These are phyloP conservation scores for Nomada fabriciana DNA, from an alignment of 2,888 invertebrate species.

Conservation along the genomic window DNA sequence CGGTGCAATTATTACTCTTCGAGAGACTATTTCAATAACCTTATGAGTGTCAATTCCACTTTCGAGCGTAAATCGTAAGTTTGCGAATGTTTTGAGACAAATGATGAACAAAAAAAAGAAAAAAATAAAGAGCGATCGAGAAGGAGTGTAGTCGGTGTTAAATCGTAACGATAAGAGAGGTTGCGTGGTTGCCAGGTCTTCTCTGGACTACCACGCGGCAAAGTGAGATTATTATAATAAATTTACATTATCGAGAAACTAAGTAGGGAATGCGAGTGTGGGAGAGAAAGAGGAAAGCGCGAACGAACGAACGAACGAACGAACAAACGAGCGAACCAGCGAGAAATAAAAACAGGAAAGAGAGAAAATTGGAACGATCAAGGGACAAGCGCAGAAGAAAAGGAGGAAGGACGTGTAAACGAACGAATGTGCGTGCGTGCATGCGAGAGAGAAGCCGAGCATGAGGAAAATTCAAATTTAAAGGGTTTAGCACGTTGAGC, in stretches of 20 bases:
- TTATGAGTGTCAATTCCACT: slow-evolving; percentile 85
- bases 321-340: not conserved
- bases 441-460: slow-evolving; percentile 66
- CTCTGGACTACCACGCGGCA: slow-evolving; percentile 46
- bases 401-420: not conserved
- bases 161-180: slow-evolving; percentile 78
- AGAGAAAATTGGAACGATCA: not conserved
- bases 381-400: not conserved
- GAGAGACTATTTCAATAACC: slow-evolving; percentile 83
- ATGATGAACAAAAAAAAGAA: slow-evolving; percentile 65
- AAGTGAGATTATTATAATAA: slow-evolving; percentile 86
- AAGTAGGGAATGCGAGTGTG: slow-evolving; percentile 65
- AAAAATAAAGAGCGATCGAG: slow-evolving; percentile 41
- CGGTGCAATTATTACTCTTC: slow-evolving; percentile 82
- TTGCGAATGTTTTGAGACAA: slow-evolving; percentile 75
- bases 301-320: slow-evolving; percentile 78
- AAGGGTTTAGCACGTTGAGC: slow-evolving; percentile 71
- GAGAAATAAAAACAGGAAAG: not conserved
- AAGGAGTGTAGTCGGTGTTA: slow-evolving; percentile 57
- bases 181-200: slow-evolving; percentile 36
- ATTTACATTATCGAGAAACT: slow-evolving; percentile 75
- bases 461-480: slow-evolving; percentile 52
- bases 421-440: slow-evolving; percentile 19
- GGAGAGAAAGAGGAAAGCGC: slow-evolving; percentile 72
- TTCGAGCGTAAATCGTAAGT: slow-evolving; percentile 82